These are phyloP conservation scores for Periphyllus acericola DNA, from an alignment of 2,888 invertebrate genomes.

Conservation along the genomic window DNA sequence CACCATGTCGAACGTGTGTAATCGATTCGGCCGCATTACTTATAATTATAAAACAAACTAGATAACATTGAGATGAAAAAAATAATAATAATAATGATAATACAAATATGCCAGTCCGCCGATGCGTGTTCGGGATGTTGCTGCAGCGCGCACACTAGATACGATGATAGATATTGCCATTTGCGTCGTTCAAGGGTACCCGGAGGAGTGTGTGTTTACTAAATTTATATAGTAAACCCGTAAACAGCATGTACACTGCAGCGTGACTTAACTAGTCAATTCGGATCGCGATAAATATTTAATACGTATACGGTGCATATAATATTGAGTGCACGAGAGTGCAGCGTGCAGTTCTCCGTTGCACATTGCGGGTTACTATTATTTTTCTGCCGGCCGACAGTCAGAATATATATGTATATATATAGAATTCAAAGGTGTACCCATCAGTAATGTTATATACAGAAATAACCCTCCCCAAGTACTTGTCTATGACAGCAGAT, in stretches of 20 bases:
- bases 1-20: conserved; percentile 43
- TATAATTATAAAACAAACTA: background rate
- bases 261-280: conserved; percentile 35
- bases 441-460: background rate
- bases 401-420: background rate
- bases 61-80: conserved; percentile 54
- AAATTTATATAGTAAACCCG: background rate
- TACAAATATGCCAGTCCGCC: background rate
- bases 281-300: background rate
- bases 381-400: background rate
- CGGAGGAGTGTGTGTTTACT: background rate
- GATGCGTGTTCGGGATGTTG: conserved; percentile 2
- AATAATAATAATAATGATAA: background rate
- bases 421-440: too few species aligned
- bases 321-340: background rate
- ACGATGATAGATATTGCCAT: conserved; percentile 25
- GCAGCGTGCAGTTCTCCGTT: too few species aligned
- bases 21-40: conserved; percentile 55
- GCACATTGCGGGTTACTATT: too few species aligned
- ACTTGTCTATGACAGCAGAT: background rate
- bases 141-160: background rate
- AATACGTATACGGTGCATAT: background rate
- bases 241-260: background rate
- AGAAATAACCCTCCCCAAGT: background rate
- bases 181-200: conserved; percentile 45